phyloP scores from a whole-genome alignment of 2,888 invertebrate species.

The Drosophila ustulata region DNA sequence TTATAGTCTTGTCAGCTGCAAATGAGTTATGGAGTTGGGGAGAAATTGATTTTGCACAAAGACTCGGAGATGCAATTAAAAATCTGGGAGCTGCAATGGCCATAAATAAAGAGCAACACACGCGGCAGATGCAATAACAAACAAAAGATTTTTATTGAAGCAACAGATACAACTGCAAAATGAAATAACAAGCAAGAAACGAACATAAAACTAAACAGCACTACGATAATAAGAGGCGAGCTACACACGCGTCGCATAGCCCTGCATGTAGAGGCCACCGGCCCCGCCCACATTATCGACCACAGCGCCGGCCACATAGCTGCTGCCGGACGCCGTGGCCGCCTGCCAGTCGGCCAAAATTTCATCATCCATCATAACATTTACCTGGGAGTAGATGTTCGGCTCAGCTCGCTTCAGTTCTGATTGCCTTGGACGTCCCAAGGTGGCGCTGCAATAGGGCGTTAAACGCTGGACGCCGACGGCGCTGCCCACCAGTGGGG shows the following conservation, averaged over 20 bases:
- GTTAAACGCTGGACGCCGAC: constrained; percentile 81
- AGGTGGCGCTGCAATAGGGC: constrained; percentile 84
- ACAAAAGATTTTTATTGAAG: constrained; percentile 36
- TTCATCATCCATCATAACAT: constrained; percentile 82
- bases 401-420: constrained; percentile 85
- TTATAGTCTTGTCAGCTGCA: constrained; percentile 54
- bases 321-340: constrained; percentile 64
- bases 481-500: constrained; percentile 69
- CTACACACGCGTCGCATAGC: constrained; percentile 79
- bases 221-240: constrained; percentile 19
- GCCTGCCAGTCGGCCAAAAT: constrained; percentile 72
- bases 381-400: constrained; percentile 85
- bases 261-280: constrained; percentile 61
- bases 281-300: constrained; percentile 73
- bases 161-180: constrained; percentile 44
- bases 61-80: constrained; percentile 44
- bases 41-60: constrained; percentile 50
- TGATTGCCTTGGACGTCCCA: constrained; percentile 84
- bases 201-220: constrained; percentile 39
- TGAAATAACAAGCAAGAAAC: constrained; percentile 4
- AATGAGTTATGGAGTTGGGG: constrained; percentile 21
- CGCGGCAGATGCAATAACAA: constrained; percentile 26
- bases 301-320: constrained; percentile 72
- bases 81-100: constrained; percentile 25
- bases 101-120: constrained; percentile 36